phyloP scores from a whole-genome alignment of 2,797 vertebrate species.

The Crax fasciolata region DNA sequence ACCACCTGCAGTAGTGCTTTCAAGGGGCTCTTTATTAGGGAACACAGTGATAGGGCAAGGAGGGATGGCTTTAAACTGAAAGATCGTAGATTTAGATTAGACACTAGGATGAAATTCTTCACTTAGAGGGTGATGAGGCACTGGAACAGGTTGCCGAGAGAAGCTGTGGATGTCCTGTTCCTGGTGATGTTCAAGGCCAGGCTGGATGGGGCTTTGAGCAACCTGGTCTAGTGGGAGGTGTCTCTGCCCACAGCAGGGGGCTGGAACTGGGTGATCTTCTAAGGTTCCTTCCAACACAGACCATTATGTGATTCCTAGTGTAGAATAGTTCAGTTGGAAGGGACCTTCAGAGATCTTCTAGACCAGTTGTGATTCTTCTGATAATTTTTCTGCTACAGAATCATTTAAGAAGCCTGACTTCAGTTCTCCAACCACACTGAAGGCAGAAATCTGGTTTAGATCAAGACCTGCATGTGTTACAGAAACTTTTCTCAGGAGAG shows the following conservation, averaged over 20 bases:
- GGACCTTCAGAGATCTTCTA: neutral
- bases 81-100: neutral
- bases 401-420: neutral
- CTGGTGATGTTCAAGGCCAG: neutral
- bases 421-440: neutral
- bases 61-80: neutral
- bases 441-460: conserved; percentile 38
- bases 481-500: conserved; percentile 1
- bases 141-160: neutral
- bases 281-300: neutral
- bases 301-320: neutral
- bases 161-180: neutral
- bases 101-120: neutral
- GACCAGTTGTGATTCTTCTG: neutral
- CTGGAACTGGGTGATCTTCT: neutral
- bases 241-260: neutral
- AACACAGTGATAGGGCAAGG: neutral
- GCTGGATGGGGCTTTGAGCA: neutral
- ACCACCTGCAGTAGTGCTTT: no score
- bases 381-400: neutral
- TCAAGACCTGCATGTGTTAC: neutral
- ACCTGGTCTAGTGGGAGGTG: neutral
- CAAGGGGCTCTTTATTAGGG: no score
- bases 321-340: neutral
- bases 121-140: no score